Conservation (phyloP, 2,797 vertebrate genomes). For the Malacoctenus gilli region DNA sequence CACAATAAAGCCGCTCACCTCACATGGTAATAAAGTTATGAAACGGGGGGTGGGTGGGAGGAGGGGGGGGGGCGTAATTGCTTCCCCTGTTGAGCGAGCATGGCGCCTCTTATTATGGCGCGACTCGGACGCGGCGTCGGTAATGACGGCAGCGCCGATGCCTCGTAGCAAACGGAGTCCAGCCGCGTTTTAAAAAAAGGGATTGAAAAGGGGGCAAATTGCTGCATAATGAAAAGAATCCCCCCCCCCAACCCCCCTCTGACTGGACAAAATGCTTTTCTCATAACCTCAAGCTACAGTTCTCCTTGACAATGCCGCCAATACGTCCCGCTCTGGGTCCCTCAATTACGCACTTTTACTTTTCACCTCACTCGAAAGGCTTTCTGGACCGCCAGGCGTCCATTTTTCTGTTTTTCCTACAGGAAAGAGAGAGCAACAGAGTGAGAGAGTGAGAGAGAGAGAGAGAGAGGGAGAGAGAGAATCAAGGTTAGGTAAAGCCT, state of each 20-base stretch:
- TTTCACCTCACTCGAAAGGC: conserved; percentile 33
- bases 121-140: conserved; percentile 31
- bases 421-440: conserved; percentile 4
- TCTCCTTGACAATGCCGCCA: conserved; percentile 58
- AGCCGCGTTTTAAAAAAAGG: conserved; percentile 32
- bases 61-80: conserved; percentile 58
- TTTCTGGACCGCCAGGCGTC: conserved; percentile 31
- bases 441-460: conserved; percentile 37
- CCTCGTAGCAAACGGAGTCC: conserved; percentile 37
- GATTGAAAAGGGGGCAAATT: conserved; percentile 18
- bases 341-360: conserved; percentile 55
- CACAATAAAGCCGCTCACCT: conserved; percentile 33
- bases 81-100: conserved; percentile 43
- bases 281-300: conserved; percentile 48
- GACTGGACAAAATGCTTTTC: conserved; percentile 12
- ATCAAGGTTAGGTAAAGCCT: conserved; percentile 65
- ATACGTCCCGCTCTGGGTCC: conserved; percentile 48
- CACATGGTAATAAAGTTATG: conserved; percentile 40
- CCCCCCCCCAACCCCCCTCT: too few relatives aligned
- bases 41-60: too few relatives aligned
- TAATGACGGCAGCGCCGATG: conserved; percentile 40
- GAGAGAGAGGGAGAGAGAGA: conserved; percentile 32
- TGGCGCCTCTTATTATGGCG: conserved; percentile 44
- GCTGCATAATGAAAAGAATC: conserved; percentile 30
- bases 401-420: conserved; percentile 32